phyloP scores from a whole-genome alignment of 64 coral and sea anemone genomes.

The Acropora yongei region DNA sequence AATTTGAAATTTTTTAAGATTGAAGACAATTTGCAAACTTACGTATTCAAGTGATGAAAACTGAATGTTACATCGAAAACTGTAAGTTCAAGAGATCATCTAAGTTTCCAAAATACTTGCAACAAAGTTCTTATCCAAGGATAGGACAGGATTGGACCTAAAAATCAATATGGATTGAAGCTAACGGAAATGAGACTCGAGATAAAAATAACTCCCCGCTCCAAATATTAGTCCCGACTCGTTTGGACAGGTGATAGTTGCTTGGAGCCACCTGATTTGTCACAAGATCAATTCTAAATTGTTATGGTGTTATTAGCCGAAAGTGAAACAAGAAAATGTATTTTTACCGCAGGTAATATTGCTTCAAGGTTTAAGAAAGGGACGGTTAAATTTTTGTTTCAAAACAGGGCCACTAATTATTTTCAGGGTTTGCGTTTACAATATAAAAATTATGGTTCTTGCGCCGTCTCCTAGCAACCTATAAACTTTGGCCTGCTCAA shows the following conservation, averaged over 20 bases:
- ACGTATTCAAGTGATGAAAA: no score
- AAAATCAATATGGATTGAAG: no score
- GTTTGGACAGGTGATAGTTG: not conserved
- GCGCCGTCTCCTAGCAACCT: not conserved
- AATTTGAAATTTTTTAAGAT: no score
- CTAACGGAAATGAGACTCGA: no score
- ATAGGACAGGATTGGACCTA: no score
- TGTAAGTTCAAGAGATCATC: no score
- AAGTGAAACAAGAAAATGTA: slow-evolving; percentile 36
- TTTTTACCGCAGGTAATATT: slow-evolving; percentile 34
- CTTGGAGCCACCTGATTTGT: slow-evolving; percentile 16
- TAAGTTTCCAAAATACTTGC: not conserved
- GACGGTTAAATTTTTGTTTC: not conserved
- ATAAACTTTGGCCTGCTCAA: no score
- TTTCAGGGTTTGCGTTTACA: not conserved
- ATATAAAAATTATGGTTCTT: no score
- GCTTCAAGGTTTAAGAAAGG: not conserved
- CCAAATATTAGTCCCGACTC: slow-evolving; percentile 1
- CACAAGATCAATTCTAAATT: not conserved
- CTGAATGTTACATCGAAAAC: no score
- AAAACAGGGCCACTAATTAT: not conserved
- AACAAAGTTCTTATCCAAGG: no score
- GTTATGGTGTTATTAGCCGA: slow-evolving; percentile 9
- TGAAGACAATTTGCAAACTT: no score
- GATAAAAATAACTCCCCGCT: not conserved